Percentiles rank a stretch among this genome's conserved stretches.
These are phyloP conservation scores for Parnassius smintheus DNA, from an alignment of 2,888 invertebrate species.

Conservation along the genomic window DNA sequence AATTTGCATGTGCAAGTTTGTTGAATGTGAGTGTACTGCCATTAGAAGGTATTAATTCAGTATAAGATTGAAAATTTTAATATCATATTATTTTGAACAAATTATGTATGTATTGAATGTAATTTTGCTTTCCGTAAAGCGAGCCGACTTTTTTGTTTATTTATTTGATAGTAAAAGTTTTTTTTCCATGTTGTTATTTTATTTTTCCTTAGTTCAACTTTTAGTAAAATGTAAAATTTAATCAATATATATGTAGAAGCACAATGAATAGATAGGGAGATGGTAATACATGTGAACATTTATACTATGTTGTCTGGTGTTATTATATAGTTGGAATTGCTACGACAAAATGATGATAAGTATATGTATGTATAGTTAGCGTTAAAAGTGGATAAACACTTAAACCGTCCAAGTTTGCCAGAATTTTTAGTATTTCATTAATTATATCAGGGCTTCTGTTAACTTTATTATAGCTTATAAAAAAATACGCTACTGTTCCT, in stretches of 20 bases:
- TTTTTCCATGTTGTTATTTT: conserved; percentile 51
- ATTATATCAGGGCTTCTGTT: too few relatives aligned
- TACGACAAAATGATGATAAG: conserved; percentile 12
- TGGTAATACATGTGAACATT: background rate
- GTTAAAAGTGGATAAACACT: background rate
- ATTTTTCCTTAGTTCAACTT: conserved; percentile 37
- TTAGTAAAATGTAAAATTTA: too few relatives aligned
- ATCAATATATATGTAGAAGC: too few relatives aligned
- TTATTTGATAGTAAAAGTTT: conserved; percentile 64
- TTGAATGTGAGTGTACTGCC: too few relatives aligned
- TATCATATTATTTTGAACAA: conserved; percentile 27
- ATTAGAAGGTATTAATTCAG: too few relatives aligned
- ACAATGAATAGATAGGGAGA: too few relatives aligned
- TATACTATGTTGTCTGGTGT: too few relatives aligned
- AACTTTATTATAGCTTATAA: too few relatives aligned
- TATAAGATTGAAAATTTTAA: too few relatives aligned
- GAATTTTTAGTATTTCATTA: background rate
- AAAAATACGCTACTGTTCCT: too few relatives aligned
- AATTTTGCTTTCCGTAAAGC: conserved; percentile 34
- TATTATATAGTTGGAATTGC: background rate
- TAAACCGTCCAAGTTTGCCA: conserved; percentile 12
- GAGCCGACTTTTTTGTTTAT: conserved; percentile 49
- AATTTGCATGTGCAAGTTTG: too few relatives aligned
- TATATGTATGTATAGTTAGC: background rate
- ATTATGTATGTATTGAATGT: conserved; percentile 24